Base-by-base conservation (phyloP, 2,797 vertebrate genomes). In the Eupleurogrammus muticus region DNA sequence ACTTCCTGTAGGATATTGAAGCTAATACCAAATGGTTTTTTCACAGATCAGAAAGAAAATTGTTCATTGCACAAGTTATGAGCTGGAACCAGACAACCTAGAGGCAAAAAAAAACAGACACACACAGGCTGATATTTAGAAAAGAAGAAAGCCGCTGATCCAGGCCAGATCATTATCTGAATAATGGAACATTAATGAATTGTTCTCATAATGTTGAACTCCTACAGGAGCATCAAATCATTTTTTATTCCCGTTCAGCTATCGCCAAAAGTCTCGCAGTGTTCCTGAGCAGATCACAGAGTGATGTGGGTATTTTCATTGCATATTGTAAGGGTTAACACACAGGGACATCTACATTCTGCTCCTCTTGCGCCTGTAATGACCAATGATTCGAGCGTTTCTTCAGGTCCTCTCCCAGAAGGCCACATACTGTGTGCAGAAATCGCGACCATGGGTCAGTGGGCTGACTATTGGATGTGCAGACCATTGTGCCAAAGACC, bases 401-500 rank as follows among this genome's bases (percentile, higher is more conserved):
- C 36, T 55, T 42, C n/a, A 70, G 49, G 76, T 75, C 67, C 60
- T 75, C 60, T 66, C 76, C 56, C 68, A 58, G 81, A 80, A 64
- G 50, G 46, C 56, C 69, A 80, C 73, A 71, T 87, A 82, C n/a
- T 23, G 49, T 64, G 36, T 80, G 56, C 23, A 73, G 55, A 77
- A 74, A 49, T 84, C 55, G 80, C 66, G 75, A 66, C 46, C 78
- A 89, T 67, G 86, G 90, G 87, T 92, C 91, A 91, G 75, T 81
- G 80, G 75, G 59, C 75, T 73, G 79, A 86, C 77, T 63, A 66
- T 73, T 85, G 61, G 67, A 87, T 36, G 77, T 73, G 65, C 40
- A 9, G 65, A 60, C 53, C 47, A 50, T 70, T 74, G 75, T 87
- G 86, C 85, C 80, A 89, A 87, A 83, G 57, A 78, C 72, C 88